These are phyloP conservation scores for Caenorhabditis macrosperma DNA, from an alignment of 2,888 invertebrate genomes.

Conservation along the genomic window DNA sequence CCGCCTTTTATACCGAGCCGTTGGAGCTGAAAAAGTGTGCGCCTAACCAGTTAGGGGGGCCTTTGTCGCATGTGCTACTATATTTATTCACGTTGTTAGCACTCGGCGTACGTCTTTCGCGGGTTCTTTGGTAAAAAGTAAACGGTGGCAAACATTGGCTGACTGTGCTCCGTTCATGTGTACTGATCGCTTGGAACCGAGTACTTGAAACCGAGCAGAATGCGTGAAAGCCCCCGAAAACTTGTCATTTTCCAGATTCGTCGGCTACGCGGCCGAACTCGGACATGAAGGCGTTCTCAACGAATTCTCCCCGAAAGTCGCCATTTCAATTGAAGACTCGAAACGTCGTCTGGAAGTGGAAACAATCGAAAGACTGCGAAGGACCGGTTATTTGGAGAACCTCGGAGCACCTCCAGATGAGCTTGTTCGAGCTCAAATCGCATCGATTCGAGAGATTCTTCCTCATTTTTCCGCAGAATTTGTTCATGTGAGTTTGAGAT, in stretches of 20 bases:
- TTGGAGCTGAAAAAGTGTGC: neutral
- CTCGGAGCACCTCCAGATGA: conserved; percentile 31
- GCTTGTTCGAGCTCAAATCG: conserved; percentile 23
- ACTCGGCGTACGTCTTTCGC: conserved; percentile 45
- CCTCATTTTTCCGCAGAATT: conserved; percentile 35
- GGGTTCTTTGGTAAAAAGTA: conserved; percentile 17
- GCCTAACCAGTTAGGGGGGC: neutral
- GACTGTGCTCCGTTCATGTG: neutral
- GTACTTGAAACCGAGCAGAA: no score
- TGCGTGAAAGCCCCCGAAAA: no score
- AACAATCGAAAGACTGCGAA: conserved; percentile 34
- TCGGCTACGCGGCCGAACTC: conserved; percentile 32
- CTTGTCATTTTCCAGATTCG: conserved; percentile 42
- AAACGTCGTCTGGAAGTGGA: conserved; percentile 33
- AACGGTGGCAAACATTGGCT: conserved; percentile 18
- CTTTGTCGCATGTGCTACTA: conserved; percentile 22
- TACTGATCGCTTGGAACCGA: neutral
- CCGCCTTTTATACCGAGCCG: conserved; percentile 1
- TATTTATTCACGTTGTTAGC: conserved; percentile 54
- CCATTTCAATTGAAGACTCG: conserved; percentile 29
- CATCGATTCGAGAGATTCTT: conserved; percentile 41
- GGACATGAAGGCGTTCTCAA: conserved; percentile 8
- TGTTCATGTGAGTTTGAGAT: conserved; percentile 35
- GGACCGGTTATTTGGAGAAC: conserved; percentile 45
- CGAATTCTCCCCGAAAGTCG: conserved; percentile 28